These are phyloP conservation scores for Eumeta japonica DNA, from an alignment of 1,140 invertebrate species.

Conservation along the genomic window DNA sequence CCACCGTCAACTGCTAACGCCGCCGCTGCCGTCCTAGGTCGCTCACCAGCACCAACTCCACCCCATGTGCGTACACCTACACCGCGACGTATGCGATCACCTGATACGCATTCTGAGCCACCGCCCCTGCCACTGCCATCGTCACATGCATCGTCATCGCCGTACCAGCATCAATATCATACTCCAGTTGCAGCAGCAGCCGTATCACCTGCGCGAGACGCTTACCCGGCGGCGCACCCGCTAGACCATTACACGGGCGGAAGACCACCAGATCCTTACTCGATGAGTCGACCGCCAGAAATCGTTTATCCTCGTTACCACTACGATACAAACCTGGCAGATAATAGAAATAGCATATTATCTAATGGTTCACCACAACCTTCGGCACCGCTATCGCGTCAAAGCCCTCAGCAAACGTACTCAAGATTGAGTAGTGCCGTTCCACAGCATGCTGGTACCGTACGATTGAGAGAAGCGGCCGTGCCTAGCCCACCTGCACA, in stretches of 20 bases:
- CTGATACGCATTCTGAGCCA: constrained; percentile 25
- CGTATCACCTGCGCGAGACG: too few relatives aligned
- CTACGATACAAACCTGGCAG: constrained; percentile 31
- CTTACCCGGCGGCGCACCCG: constrained; percentile 32
- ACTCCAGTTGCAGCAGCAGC: too few relatives aligned
- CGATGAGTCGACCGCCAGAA: constrained; percentile 35
- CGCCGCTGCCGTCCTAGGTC: constrained; percentile 1
- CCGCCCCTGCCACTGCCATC: constrained; percentile 27
- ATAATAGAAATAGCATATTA: constrained; percentile 26
- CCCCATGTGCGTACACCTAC: not conserved
- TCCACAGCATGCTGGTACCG: constrained; percentile 26
- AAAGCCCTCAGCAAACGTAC: constrained; percentile 36
- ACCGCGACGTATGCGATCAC: too few relatives aligned
- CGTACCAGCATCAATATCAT: too few relatives aligned
- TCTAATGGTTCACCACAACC: constrained; percentile 36
- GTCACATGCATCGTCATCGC: too few relatives aligned
- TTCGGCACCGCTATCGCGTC: constrained; percentile 29
- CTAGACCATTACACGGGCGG: constrained; percentile 31
- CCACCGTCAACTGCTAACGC: constrained; percentile 25
- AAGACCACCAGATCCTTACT: constrained; percentile 39
- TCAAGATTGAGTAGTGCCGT: constrained; percentile 34
- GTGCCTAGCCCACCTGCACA: constrained; percentile 30
- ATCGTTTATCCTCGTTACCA: constrained; percentile 28
- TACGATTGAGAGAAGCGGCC: constrained; percentile 31
- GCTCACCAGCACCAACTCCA: constrained; percentile 13